Evolutionary conservation across 2,888 invertebrate species (phyloP).

Genomic region (Cephus runcator): DNA sequence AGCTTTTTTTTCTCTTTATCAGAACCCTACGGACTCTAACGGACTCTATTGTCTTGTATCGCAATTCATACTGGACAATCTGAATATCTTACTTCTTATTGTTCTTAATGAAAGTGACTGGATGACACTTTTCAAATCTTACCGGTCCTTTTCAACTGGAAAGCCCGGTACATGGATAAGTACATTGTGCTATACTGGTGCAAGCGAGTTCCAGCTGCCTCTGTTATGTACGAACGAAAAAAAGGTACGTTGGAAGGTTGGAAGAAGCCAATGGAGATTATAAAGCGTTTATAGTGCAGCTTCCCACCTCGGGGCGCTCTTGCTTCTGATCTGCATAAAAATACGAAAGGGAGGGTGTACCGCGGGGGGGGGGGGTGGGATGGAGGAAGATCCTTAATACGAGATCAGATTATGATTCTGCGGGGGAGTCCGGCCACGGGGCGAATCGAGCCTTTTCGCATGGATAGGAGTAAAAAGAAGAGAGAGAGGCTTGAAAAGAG

Average conservation of each 20-base stretch:
- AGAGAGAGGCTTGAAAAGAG: no score
- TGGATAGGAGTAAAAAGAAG: no score
- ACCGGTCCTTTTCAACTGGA: no score
- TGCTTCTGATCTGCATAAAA: constrained; percentile 62
- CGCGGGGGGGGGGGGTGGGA: neutral
- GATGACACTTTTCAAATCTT: no score
- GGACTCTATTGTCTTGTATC: constrained; percentile 16
- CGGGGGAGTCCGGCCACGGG: constrained; percentile 46
- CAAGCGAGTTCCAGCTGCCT: no score
- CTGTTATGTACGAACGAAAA: no score
- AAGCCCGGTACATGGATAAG: no score
- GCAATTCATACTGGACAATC: no score
- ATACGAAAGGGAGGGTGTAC: constrained; percentile 45
- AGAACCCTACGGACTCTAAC: constrained; percentile 34
- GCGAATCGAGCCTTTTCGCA: no score
- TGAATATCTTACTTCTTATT: no score
- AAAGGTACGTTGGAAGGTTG: neutral
- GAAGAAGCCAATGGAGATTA: constrained; percentile 51
- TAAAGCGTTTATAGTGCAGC: constrained; percentile 59
- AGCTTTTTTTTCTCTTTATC: constrained; percentile 35
- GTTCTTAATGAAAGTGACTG: no score
- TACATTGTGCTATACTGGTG: no score
- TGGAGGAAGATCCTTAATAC: constrained; percentile 37
- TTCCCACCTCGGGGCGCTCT: constrained; percentile 59
- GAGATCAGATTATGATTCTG: constrained; percentile 62